These are phyloP conservation scores for Lophochroa leadbeateri DNA, from an alignment of 2,113 vertebrate species.

Conservation along the genomic window DNA sequence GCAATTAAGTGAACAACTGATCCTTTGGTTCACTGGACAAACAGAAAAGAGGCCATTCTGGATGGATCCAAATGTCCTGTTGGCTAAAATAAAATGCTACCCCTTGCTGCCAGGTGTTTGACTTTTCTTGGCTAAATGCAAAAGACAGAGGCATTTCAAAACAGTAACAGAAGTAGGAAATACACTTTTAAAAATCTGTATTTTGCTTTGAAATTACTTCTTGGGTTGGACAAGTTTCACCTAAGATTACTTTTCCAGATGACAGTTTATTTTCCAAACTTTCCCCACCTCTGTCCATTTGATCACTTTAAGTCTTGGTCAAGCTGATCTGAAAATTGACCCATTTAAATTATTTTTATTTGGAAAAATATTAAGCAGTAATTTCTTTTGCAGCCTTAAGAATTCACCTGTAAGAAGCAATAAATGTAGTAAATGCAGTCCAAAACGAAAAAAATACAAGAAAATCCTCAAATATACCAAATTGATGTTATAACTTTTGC, in stretches of 20 bases:
- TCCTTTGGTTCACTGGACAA: background rate
- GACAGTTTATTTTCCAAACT: background rate
- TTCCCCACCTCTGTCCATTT: background rate
- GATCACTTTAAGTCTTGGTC: background rate
- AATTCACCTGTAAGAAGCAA: background rate
- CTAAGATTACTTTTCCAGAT: background rate
- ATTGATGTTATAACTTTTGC: background rate
- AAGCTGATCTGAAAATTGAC: background rate
- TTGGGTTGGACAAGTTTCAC: background rate
- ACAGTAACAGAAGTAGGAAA: background rate
- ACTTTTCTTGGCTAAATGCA: background rate
- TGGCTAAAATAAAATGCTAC: background rate
- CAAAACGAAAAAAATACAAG: background rate
- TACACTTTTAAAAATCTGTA: background rate
- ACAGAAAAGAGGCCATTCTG: background rate
- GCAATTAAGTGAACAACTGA: background rate
- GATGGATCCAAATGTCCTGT: background rate
- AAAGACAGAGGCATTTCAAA: background rate
- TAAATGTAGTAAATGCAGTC: background rate
- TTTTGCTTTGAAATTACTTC: background rate
- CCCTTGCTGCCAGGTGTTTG: background rate
- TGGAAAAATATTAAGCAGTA: background rate
- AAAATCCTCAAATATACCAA: background rate
- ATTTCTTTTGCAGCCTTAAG: background rate
- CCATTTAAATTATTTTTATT: background rate